Evolutionary conservation across 2,888 invertebrate genomes (phyloP), one percentile per base, ranked within the genome.

Genomic region (Drosophila diplacantha): DNA sequence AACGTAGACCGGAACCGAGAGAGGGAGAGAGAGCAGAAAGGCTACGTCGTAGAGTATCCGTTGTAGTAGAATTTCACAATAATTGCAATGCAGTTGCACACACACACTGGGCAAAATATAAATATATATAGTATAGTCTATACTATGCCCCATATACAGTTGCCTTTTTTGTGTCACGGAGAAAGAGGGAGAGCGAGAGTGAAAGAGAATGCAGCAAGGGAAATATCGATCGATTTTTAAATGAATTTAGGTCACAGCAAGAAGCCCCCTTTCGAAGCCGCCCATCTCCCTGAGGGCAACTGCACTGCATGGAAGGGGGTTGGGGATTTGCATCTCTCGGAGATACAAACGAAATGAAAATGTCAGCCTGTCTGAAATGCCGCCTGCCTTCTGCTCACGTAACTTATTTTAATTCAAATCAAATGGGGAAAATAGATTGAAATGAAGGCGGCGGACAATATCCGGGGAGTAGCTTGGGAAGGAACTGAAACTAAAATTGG

Each of bases 341-440:
- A 71, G 73, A 74, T 72, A 68, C 72, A 66, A 37, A 35, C 35
- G 50, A 58, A 75, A 66, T 69, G 62, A 75, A 75, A 79, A 73
- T 78, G 81, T 73, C 84, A 79, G 73, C 72, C 29, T 29, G 41
- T 22, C 34, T 34, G n/a, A n/a, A 34, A 34, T 20, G 22, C 18
- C 37, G 39, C 41, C 41, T 68, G 63, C 68, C 66, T 65, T 52
- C 47, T 59, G 75, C 76, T 65, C 80, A 80, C 80, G 82, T 83
- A 83, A 79, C 80, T 74, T 80, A 83, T 80, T 83, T 80, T 83
- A 80, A 80, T 83, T 79, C 70, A 74, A 80, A 79, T 80, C 80
- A 72, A 75, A 83, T 67, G 70, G 61, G 55, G 62, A 54, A 80
- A 74, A 72, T 74, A 72, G 58, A 83, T 74, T 72, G 72, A 73